phyloP scores from a whole-genome alignment of 2,888 invertebrate species.

The Hecatera dysodea region DNA sequence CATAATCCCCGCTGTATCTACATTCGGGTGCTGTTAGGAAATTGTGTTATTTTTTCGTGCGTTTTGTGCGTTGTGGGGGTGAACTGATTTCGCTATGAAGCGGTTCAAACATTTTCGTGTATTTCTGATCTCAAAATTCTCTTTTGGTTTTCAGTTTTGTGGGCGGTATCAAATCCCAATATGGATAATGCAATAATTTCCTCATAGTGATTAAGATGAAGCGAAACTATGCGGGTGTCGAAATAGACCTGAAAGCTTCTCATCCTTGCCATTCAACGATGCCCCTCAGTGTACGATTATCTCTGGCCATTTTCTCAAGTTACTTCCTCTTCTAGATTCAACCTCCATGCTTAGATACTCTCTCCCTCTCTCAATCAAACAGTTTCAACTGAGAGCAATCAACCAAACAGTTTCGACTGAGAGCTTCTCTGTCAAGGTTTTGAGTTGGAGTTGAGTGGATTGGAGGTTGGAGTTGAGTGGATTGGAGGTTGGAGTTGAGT shows the following conservation, averaged over 20 bases:
- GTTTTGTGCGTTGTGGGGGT: conserved; percentile 2
- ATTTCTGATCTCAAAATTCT: not conserved
- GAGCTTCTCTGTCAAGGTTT: too few relatives aligned
- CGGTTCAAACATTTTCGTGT: not conserved
- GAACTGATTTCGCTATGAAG: not conserved
- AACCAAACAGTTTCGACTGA: too few relatives aligned
- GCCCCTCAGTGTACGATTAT: not conserved
- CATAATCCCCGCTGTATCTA: conserved; percentile 65
- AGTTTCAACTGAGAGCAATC: too few relatives aligned
- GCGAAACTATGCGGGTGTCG: not conserved
- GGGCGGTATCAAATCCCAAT: not conserved
- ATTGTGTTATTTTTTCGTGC: conserved; percentile 43
- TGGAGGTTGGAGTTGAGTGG: too few relatives aligned
- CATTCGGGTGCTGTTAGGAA: conserved; percentile 53
- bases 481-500: too few relatives aligned
- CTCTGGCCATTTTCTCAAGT: too few relatives aligned
- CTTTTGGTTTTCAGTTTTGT: not conserved
- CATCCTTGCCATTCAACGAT: not conserved
- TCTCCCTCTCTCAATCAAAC: too few relatives aligned
- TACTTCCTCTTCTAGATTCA: too few relatives aligned
- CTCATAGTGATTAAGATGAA: not conserved
- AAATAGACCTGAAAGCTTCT: not conserved
- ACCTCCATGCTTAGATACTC: too few relatives aligned
- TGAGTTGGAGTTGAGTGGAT: too few relatives aligned
- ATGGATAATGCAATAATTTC: not conserved